Evolutionary conservation across 1,140 invertebrate species (phyloP), one percentile per base, ranked within the genome.

Genomic region (Brachionus rotundiformis): DNA sequence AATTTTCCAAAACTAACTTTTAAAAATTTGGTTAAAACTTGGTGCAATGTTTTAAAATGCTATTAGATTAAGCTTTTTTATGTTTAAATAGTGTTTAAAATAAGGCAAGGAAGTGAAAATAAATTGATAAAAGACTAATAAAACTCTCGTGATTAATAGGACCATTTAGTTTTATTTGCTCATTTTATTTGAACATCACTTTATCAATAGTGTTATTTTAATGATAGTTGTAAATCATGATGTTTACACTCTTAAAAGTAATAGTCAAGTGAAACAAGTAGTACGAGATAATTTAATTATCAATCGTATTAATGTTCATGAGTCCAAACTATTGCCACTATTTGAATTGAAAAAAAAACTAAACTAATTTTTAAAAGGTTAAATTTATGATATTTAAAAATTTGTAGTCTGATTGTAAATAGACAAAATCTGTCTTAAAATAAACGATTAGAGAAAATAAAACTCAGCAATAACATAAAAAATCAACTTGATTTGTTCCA

Each of bases 201-300:
- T 68, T 68, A 36, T 68, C 31, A 36, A 16, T 16, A 16, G 27
- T 68, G 16, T 36, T 33, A 36, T 33, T 36, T 68, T 68, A 29
- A 68, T 16, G 1, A 68, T 8, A 33, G 33, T 19, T 36, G 31
- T 33, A 68, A 68, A 33, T 68, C 63, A 19, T 68, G 16, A 68
- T 68, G 63, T 68, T 68, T 68, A 68, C 63, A 36, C 16, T 33
- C 27, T 68, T 36, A 36, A 68, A 68, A 68, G 33, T 36, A 68
- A 68, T 36, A 68, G 31, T 68, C 27, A 33, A 68, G 16, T 19
- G 29, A 68, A 36, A 33, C 31, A 36, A 68, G 16, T 68, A 68
- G 31, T 33, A 68, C 63, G 63, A 68, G 63, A 68, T 68, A 68
- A 68, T 36, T 68, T 16, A 68, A 68, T 68, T 68, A 36, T 68